These are phyloP conservation scores for Saccostrea glomerata DNA, from an alignment of 1,140 invertebrate species.

Conservation along the genomic window DNA sequence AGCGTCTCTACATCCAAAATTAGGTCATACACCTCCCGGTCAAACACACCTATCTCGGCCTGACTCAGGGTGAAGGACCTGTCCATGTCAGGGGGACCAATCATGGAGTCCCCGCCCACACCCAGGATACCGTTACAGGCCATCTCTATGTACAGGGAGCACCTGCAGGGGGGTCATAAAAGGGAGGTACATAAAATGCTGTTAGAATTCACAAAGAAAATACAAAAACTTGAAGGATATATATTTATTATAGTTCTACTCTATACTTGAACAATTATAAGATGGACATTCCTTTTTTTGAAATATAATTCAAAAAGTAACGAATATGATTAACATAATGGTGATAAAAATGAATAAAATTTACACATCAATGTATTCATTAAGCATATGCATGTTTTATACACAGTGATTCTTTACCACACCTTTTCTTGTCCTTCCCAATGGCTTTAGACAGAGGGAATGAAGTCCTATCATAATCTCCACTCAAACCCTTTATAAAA, in stretches of 20 bases:
- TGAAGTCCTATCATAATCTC: constrained; percentile 65
- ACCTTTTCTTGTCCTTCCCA: constrained; percentile 43
- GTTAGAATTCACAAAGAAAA: no score
- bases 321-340: no score
- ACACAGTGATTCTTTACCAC: no score
- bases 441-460: constrained; percentile 61
- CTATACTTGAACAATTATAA: no score
- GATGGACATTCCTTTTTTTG: no score
- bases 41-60: constrained; percentile 80
- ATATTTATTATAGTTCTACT: no score
- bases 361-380: no score
- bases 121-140: constrained; percentile 81
- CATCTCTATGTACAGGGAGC: constrained; percentile 80
- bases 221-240: no score
- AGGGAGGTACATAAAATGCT: no score
- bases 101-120: constrained; percentile 76
- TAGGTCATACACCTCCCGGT: constrained; percentile 79
- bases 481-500: constrained; percentile 72
- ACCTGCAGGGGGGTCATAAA: constrained; percentile 54
- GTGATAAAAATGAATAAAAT: no score
- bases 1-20: constrained; percentile 80
- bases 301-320: no score
- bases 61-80: constrained; percentile 76
- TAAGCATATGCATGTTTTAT: no score
- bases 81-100: constrained; percentile 78